Base-by-base conservation (phyloP, 2,888 invertebrate species). In the Lithophane ornitopus region DNA sequence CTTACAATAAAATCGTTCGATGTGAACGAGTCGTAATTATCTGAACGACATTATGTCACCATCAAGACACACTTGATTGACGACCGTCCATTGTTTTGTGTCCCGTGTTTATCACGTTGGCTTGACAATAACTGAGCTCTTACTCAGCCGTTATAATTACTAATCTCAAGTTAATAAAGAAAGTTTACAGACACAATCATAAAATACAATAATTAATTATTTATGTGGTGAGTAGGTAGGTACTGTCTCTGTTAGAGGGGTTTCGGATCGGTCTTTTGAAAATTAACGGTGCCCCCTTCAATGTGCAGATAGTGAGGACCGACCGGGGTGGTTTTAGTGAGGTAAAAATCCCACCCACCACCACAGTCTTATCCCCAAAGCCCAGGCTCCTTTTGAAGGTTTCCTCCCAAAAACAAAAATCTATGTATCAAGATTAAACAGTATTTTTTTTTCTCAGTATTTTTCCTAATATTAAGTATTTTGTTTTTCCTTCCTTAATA, bases 71-170 rank as follows among this genome's bases (percentile, higher is more conserved):
- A 28, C 39, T 44, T 78, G 28, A 76, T 56, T 39, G 65, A 22
- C 34, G 26, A 52, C 12, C 14, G 34, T 49, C 77, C 61, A 82
- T 78, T 78, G 77, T 78, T 82, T 82, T 61, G 12, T 26, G 22
- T 28, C 22, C 28, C 14, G 54, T 54, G 28, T 41, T 54, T 67
- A 76, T 62, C 49, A 14, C 66, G 9, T 59, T 63, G 41, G 3
- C 16, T 59, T 41, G 14, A 34, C 59, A 66, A 62, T 66, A 49
- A 62, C 26, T 56, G 8, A 12, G 44, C 59, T 46, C 59, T 46
- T 61, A 49, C 26, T 41, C 8, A 39, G 14, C 12, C 19, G 7
- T 41, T 66, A 49, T 66, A 46, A 52, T 52, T 39, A 28, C 0
- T 19, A 19, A 46, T 41, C 22, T 19, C 2, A 73, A 22, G 19